Evolutionary conservation across 2,888 invertebrate genomes (phyloP), one percentile per base, ranked within the genome.

Genomic region (Hipparchia sbordonii): DNA sequence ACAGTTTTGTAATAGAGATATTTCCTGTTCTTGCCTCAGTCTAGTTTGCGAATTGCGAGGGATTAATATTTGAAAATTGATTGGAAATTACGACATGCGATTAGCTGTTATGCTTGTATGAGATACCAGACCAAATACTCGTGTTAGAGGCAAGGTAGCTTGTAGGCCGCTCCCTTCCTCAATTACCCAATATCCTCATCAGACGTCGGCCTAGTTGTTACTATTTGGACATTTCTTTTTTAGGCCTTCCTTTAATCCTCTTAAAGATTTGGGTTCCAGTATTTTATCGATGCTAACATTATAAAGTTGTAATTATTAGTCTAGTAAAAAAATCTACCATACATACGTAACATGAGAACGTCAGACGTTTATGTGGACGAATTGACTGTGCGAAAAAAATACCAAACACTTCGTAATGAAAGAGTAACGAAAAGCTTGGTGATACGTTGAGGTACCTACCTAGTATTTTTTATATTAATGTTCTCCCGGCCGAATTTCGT

Each of bases 171-270:
- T 90, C 90, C 90, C 89, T 89, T 90, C 89, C 89, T 89, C 89
- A 89, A 91, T 91, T 91, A 89, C 90, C 87, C 88, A 91, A 90
- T 90, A 88, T 90, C 87, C 89, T 89, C 82, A 83, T 83, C 86
- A 85, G 86, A 84, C 86, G 84, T 84, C 85, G 87, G 85, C 86
- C 85, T 82, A 85, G 80, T 85, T 72, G 67, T 57, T 72, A 75
- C 71, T 72, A 74, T 74, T 70, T 68, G 68, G 63, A 65, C 63
- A 73, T 74, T 46, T 77, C 80, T 72, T 72, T 51, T 45, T 23
- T 23, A 45, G 5, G 45, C 13, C 51, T 51, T 61, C 59, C 66
- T 66, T 66, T 71, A 1, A 39, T 65, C 39, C 60, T 60, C n/a
- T 23, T 52, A 8, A 33, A 48, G 39, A 39, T 5, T 39, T 2